Evolutionary conservation across 2,797 vertebrate species (phyloP).

Genomic region (Rachycentron canadum): DNA sequence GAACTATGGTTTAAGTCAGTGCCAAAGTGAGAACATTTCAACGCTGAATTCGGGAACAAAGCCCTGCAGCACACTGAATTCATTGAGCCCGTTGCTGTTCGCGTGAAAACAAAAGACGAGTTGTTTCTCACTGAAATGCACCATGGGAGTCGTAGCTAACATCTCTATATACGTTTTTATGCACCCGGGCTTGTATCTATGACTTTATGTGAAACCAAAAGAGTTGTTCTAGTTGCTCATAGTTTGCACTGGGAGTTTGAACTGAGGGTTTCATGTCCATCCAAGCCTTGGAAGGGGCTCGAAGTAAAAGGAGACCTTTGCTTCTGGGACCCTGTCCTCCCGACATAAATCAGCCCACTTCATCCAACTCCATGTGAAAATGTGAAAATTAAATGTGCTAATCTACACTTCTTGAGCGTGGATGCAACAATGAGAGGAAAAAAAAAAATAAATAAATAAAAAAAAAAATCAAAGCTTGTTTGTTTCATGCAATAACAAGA

Average conservation of each 20-base stretch:
- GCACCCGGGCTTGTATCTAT: not conserved
- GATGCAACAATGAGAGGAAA: too few species aligned
- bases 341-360: not conserved
- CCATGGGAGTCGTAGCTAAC: not conserved
- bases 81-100: not conserved
- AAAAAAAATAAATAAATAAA: too few species aligned
- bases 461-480: too few species aligned
- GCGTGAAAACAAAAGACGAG: not conserved
- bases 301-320: not conserved
- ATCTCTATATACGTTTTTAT: not conserved
- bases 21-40: not conserved
- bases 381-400: not conserved
- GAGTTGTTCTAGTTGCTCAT: not conserved
- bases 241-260: not conserved
- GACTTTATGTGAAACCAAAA: not conserved
- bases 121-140: not conserved
- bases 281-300: too few species aligned
- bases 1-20: not conserved
- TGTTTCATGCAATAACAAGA: not conserved
- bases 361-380: not conserved
- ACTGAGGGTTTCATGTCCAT: not conserved
- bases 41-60: not conserved
- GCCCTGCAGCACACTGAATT: too few species aligned
- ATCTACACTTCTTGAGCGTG: not conserved
- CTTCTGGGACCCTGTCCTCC: not conserved